Evolutionary conservation across 2,797 vertebrate species (phyloP), one percentile per base, ranked within the genome.

Genomic region (Bradypodion ventrale): DNA sequence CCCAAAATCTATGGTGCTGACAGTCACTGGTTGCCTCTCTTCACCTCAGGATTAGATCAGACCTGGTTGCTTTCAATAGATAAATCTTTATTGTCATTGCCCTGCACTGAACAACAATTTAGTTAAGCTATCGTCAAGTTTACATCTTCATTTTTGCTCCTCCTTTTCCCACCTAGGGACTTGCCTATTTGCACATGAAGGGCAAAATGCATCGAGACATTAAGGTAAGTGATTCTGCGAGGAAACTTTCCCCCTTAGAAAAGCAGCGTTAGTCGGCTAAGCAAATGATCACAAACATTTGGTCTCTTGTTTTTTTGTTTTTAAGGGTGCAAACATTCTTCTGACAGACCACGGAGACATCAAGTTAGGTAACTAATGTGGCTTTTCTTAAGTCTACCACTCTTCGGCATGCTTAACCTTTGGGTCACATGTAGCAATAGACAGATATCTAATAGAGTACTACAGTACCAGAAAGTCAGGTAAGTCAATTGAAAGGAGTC

Each of bases 131-230:
- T 32, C 13, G 65, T 70, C 10, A 74, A 16, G 8, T 8, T n/a
- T 19, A 77, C 46, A 56, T 35, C 60, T 27, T 85, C 7, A 56
- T 65, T 84, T 46, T 78, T 86, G 0, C 1, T 8, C 76, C 5
- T 88, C 74, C 83, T 78, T 5, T 42, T n/a, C 8, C 37, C 9
- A 32, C 49, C 5, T 90, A 99, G 98, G 98, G 98, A 93, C 96
- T 99, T 93, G 96, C 96, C 62, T 99, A 99, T 95, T 96, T 99
- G 90, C 98, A 99, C 94, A 96, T 70, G 89, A 99, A 98, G 93
- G 97, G 97, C 84, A 99, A 99, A 96, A 99, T 99, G 98, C 98
- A 99, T 91, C 97, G 98, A 89, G 98, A 99, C 92, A 99, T 99
- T 86, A 99, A 99, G 98, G 98, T 99, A 97, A 80, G 88, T 88